Evolutionary conservation across 2,797 vertebrate species (phyloP).

Genomic region (Zalophus californianus): DNA sequence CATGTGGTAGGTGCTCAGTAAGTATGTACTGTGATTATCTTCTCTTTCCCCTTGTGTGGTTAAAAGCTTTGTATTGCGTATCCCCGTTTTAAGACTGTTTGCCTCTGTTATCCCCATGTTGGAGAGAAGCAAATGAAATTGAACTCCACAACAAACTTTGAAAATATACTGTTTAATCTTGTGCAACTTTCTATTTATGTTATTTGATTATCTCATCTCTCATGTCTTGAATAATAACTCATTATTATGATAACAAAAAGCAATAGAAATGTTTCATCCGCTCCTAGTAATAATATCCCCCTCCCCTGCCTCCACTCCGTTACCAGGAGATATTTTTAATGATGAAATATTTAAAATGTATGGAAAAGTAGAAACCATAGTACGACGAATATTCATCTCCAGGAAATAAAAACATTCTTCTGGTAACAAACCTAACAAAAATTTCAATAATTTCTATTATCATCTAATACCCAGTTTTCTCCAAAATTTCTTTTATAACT

Average conservation of each 20-base stretch:
- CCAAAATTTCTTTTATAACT: not conserved
- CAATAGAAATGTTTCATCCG: not conserved
- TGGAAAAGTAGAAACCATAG: not conserved
- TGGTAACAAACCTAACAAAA: not conserved
- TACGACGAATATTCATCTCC: not conserved
- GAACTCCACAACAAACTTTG: slow-evolving; percentile 5
- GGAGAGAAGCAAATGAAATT: slow-evolving; percentile 18
- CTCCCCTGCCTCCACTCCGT: not conserved
- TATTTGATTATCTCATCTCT: slow-evolving; percentile 6
- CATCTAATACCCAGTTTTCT: not conserved
- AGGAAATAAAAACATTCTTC: slow-evolving; percentile 34
- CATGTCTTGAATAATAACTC: slow-evolving; percentile 43
- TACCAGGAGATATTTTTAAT: slow-evolving; percentile 27
- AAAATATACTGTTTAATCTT: slow-evolving; percentile 1
- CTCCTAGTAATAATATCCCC: not conserved
- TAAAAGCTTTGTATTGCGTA: not conserved
- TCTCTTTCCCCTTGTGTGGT: not conserved
- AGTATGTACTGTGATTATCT: not conserved
- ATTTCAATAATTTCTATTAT: not conserved
- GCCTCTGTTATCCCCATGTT: not conserved
- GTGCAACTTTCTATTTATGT: not conserved
- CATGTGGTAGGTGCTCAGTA: not conserved
- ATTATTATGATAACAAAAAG: not conserved
- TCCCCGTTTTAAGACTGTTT: not conserved
- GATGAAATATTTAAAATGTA: slow-evolving; percentile 12